Base-by-base conservation (phyloP, 2,113 vertebrate species). In the Apaloderma vittatum region DNA sequence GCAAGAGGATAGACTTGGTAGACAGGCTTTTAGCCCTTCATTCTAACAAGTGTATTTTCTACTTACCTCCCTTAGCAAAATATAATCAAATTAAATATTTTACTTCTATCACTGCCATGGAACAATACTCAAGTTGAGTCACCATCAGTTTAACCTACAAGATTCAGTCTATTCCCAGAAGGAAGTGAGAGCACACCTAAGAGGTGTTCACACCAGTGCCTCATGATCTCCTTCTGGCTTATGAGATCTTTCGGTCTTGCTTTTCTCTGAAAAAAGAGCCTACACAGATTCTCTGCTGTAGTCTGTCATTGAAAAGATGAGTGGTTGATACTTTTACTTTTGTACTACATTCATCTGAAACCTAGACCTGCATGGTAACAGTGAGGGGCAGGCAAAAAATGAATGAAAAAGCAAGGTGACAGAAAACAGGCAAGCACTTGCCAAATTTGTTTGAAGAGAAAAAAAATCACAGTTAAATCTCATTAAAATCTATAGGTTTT, bases 131-230 rank as follows among this genome's bases (percentile, higher is more conserved):
- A 54, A 66, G 24, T 75, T 67, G 12, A 54, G 11, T 24, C 29
- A 17, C 11, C 1, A 0, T 68, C 29, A 48, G 3, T 40, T 90
- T 36, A 61, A 65, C 5, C 2, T 45, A 46, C 72, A 86, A 46
- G 3, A 16, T 46, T 73, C 12, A 32, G 40, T 15, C 3, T 59
- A 75, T 87, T 86, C 19, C 22, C 14, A 40, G 34, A 24, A 55
- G 12, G 27, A 46, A 67, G 40, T 62, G 22, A 88, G 23, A 22
- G 15, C 13, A 45, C 9, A 18, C 2, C 0, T 15, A 21, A 78
- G 8, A 13, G 6, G 0, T 66, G 6, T 45, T 85, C 16, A 66
- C 12, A 54, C 2, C 0, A 0, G 22, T 71, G 37, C 20, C 23
- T 26, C 30, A 12, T 71, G 45, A 57, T 67, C 7, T 52, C 15